Conservation (phyloP, 2,888 invertebrate species). For the Ennomos erosarius region DNA sequence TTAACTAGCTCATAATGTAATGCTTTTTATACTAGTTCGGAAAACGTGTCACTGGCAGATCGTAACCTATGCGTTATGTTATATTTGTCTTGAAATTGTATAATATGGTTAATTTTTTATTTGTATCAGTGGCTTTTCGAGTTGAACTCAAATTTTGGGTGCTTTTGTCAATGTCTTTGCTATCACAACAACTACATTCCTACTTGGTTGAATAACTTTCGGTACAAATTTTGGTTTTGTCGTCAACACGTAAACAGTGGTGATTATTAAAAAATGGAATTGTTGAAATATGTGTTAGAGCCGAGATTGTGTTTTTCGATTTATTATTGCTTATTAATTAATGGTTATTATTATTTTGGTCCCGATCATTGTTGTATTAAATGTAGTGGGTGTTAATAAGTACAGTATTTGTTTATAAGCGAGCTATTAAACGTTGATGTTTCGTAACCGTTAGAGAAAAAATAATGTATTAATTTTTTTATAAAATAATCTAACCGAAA, state of each 20-base stretch:
- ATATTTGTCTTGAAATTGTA: slow-evolving; percentile 38
- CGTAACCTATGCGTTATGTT: slow-evolving; percentile 34
- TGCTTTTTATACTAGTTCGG: slow-evolving; percentile 35
- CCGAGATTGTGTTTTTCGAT: slow-evolving; percentile 83
- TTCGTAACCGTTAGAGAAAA: slow-evolving; percentile 45
- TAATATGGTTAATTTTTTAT: slow-evolving; percentile 34
- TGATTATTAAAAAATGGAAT: slow-evolving; percentile 60
- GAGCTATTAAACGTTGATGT: slow-evolving; percentile 53
- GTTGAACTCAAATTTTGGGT: slow-evolving; percentile 56
- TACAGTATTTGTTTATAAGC: slow-evolving; percentile 68
- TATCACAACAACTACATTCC: slow-evolving; percentile 70
- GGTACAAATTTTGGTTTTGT: slow-evolving; percentile 56
- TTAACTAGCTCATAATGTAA: slow-evolving; percentile 24
- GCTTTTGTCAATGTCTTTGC: slow-evolving; percentile 60
- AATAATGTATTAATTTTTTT: slow-evolving; percentile 28
- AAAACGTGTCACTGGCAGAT: slow-evolving; percentile 54
- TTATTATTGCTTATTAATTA: slow-evolving; percentile 68
- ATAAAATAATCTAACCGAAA: slow-evolving; percentile 9
- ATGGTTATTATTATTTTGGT: slow-evolving; percentile 55
- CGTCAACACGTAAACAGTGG: neutral
- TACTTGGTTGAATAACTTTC: slow-evolving; percentile 58
- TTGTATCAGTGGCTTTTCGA: slow-evolving; percentile 44
- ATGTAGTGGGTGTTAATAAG: slow-evolving; percentile 62
- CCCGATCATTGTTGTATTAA: slow-evolving; percentile 70
- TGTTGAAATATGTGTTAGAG: slow-evolving; percentile 75